Base-by-base conservation (phyloP, 2,888 invertebrate genomes). In the Labia minor region DNA sequence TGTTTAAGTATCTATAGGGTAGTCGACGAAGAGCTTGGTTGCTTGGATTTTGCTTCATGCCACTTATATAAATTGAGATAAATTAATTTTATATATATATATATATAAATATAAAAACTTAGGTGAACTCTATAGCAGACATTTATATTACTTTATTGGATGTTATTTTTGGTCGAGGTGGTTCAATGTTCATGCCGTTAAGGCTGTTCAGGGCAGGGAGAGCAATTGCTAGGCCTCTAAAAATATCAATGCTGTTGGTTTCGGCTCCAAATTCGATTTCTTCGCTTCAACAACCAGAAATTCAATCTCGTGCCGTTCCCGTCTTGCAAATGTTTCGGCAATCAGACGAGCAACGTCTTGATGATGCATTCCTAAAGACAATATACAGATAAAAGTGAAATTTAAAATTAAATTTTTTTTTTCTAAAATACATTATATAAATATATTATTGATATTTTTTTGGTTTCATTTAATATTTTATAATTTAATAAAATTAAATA, bases 251-350 rank as follows among this genome's bases (percentile, higher is more conserved):
- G 92, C 92, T 75, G 92, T 92, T 72, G 92, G 92, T 81, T 92
- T 92, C 74, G 91, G 92, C 81, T 92, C 92, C 80, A 91, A 82
- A 79, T 92, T 92, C 74, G 91, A 91, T 80, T 92, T 92, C 81
- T 92, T 92, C 73, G 92, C 92, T 82, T 92, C 92, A 72, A 92
- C 87, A 73, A 96, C 95, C 76, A 95, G 85, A 81, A 96, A 92
- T 81, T 94, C 93, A 79, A 95, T 92, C 77, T 92, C 89, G 79
- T 86, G 86, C 76, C 90, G 88, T 75, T 90, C 89, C 75, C 89
- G 86, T 78, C 92, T 87, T 67, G 94, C 93, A 80, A 94, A 96
- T 72, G 93, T 92, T 77, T 94, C 93, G 16, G 95, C 95, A 75
- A 96, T 95, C 70, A 93, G 83, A 73, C 92, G 85, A 65, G 95